These are phyloP conservation scores for Calliphora vomitoria DNA, from an alignment of 2,888 invertebrate species.

Conservation along the genomic window DNA sequence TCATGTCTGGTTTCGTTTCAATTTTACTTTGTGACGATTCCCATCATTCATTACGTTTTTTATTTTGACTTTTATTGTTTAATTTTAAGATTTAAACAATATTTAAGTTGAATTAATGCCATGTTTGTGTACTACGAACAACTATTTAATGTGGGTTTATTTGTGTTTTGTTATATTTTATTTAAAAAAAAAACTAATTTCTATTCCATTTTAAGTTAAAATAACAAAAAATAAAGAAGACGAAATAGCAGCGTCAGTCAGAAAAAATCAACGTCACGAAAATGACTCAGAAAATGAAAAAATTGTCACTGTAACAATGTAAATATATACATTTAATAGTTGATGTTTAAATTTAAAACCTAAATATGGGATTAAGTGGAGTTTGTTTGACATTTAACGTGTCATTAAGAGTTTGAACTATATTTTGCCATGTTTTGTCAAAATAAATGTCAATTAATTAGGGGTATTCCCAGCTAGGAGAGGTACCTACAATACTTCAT, in stretches of 20 bases:
- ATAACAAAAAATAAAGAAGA: not conserved
- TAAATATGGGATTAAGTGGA: not conserved
- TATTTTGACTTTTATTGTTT: conserved; percentile 46
- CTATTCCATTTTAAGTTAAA: conserved; percentile 23
- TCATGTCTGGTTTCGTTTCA: conserved; percentile 2
- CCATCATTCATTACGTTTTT: conserved; percentile 6
- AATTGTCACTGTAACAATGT: conserved; percentile 1
- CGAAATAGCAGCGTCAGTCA: not conserved
- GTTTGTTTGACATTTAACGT: not conserved
- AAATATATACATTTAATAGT: not conserved
- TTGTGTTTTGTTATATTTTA: not conserved
- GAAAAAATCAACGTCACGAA: conserved; percentile 33
- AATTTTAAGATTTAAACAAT: conserved; percentile 26
- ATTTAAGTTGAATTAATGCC: conserved; percentile 18
- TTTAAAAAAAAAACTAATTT: not conserved
- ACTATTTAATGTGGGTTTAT: conserved; percentile 3
- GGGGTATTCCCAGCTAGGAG: too few species aligned
- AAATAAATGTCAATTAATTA: not conserved
- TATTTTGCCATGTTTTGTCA: not conserved
- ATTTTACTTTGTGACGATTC: not conserved
- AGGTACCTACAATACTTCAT: too few species aligned
- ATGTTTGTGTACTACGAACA: not conserved
- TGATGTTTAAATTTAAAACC: not conserved
- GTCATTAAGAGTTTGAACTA: conserved; percentile 22
- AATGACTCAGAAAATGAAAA: conserved; percentile 27